Base-by-base conservation (phyloP, 2,797 vertebrate species). In the Tadarida brasiliensis region DNA sequence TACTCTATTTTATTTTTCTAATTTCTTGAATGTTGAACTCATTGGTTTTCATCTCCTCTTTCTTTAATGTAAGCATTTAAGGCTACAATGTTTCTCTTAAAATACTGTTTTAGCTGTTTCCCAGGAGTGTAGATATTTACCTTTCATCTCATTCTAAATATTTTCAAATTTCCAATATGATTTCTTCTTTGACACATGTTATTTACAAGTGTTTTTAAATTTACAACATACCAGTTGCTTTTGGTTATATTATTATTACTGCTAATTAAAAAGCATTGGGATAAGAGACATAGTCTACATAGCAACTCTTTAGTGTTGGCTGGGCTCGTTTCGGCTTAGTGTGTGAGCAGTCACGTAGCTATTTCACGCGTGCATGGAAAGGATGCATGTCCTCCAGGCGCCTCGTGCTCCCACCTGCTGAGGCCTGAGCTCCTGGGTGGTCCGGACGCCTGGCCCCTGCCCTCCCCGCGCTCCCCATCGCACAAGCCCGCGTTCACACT, bases 131-230 rank as follows among this genome's bases (percentile, higher is more conserved):
- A 78, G 19, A 30, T 76, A 47, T 19, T 70, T 74, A 63, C 12
- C 20, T 90, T 93, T 65, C 14, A 67, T 92, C 90, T 11, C 30
- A 68, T 87, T 87, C 57, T 93, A 90, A 94, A 59, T 87, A 76
- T 90, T 88, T 90, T 71, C 56, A 49, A 35, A 82, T 81, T 87
- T 49, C 30, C 33, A 67, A 20, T 86, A 51, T n/a, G 24, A 87
- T 57, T 85, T 90, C 22, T 61, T 68, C 57, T 93, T 63, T 67
- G 77, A 93, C 16, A 47, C 16, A 7, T 65, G 7, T 65, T 65
- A 81, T 71, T 54, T 67, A 54, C 3, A 77, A 82, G 4, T 54
- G 5, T 77, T 65, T 82, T 85, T 59, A 76, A 63, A n/a, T 73
- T 35, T 85, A 49, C 76, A 59, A 7, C 39, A 28, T 44, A 5